These are phyloP conservation scores for Rhyacichthys aspro DNA, from an alignment of 2,797 vertebrate genomes.

Conservation along the genomic window DNA sequence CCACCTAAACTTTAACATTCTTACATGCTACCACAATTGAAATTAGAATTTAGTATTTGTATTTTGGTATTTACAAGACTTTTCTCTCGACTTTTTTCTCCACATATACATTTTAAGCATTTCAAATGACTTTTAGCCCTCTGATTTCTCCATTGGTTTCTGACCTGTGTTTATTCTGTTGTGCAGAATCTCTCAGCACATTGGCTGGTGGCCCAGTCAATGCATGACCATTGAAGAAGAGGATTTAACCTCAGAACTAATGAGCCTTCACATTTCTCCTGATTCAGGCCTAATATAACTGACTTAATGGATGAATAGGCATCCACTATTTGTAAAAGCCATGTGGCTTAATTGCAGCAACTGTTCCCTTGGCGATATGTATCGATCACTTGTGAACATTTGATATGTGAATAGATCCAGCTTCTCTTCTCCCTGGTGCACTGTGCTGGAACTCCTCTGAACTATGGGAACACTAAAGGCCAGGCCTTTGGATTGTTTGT, in stretches of 20 bases:
- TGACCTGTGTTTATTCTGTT: conserved; percentile 37
- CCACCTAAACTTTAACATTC: no score
- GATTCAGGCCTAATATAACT: conserved; percentile 51
- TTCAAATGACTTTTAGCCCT: not conserved
- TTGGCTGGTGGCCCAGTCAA: conserved; percentile 49
- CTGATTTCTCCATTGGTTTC: not conserved
- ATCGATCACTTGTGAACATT: conserved; percentile 66
- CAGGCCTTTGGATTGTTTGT: conserved; percentile 58
- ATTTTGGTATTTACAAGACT: no score
- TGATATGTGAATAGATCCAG: conserved; percentile 64
- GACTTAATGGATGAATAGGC: conserved; percentile 51
- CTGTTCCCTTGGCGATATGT: conserved; percentile 52
- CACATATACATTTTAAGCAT: no score
- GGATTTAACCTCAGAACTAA: conserved; percentile 60
- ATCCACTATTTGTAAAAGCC: conserved; percentile 42
- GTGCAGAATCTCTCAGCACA: conserved; percentile 60
- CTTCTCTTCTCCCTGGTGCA: conserved; percentile 56
- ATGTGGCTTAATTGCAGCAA: conserved; percentile 56
- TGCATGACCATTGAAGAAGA: conserved; percentile 55
- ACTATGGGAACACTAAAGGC: conserved; percentile 69
- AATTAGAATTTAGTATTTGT: no score
- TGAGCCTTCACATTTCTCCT: conserved; percentile 58
- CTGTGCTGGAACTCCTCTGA: conserved; percentile 62
- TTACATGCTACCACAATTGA: no score
- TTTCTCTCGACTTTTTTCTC: not conserved